Evolutionary conservation across 2,113 vertebrate species (phyloP).

Genomic region (Leucosticte australis): DNA sequence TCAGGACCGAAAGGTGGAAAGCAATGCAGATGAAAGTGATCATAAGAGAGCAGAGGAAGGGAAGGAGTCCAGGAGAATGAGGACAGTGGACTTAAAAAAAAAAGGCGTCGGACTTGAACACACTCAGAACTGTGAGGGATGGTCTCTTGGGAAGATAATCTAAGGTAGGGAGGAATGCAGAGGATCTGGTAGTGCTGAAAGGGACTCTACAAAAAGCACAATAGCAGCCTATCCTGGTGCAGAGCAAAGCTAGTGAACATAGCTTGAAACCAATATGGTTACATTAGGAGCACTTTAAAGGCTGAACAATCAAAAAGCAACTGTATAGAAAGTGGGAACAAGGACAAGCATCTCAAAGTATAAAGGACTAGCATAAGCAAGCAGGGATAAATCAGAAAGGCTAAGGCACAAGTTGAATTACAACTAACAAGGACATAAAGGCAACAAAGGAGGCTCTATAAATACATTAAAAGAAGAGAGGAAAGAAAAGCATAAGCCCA

Average conservation of each 20-base stretch:
- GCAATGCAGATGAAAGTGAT: background rate
- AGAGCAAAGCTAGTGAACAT: background rate
- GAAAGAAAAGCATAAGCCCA: background rate
- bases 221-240: background rate
- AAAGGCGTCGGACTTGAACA: background rate
- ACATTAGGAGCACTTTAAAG: constrained; percentile 8
- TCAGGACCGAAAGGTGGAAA: background rate
- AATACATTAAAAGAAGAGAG: constrained; percentile 15
- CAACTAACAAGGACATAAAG: constrained; percentile 26
- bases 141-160: background rate
- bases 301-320: constrained; percentile 19
- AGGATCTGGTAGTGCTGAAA: background rate
- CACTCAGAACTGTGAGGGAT: background rate
- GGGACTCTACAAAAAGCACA: background rate
- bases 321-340: background rate
- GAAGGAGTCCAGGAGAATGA: background rate
- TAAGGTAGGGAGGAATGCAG: background rate
- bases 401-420: constrained; percentile 14
- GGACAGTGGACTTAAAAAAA: background rate
- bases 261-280: constrained; percentile 24
- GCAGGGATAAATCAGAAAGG: constrained; percentile 31
- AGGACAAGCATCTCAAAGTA: constrained; percentile 15
- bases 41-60: background rate
- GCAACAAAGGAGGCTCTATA: constrained; percentile 28
- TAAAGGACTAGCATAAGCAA: background rate